A percentile compares a stretch with the other conserved stretches of the same genome.
Evolutionary conservation across 2,888 invertebrate genomes (phyloP).

Genomic region (Malthinus flaveolus): DNA sequence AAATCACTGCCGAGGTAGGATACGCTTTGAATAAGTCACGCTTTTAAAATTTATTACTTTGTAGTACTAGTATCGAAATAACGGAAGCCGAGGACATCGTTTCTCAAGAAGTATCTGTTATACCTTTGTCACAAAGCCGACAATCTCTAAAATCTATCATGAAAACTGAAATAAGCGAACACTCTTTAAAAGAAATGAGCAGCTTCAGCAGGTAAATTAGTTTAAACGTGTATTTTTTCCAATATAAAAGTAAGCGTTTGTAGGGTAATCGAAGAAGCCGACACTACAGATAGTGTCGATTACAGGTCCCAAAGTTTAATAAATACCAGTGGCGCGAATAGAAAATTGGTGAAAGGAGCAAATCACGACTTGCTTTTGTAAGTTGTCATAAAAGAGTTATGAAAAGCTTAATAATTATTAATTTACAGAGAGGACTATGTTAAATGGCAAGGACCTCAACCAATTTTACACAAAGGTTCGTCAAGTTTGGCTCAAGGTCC

Average conservation of each 20-base stretch:
- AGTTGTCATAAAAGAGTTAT: slow-evolving; percentile 49
- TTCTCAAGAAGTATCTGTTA: slow-evolving; percentile 12
- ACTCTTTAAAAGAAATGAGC: slow-evolving; percentile 35
- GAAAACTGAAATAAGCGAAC: slow-evolving; percentile 46
- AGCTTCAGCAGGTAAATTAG: slow-evolving; percentile 41
- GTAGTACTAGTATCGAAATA: slow-evolving; percentile 6
- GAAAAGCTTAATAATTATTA: neutral
- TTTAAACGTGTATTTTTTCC: neutral
- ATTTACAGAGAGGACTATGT: slow-evolving; percentile 75
- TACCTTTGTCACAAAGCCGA: slow-evolving; percentile 50
- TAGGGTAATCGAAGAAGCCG: slow-evolving; percentile 47
- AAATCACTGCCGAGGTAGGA: slow-evolving; percentile 1
- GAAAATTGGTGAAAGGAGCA: slow-evolving; percentile 73
- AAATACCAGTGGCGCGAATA: slow-evolving; percentile 70
- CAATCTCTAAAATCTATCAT: slow-evolving; percentile 51
- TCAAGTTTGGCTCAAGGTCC: slow-evolving; percentile 60
- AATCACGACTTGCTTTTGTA: slow-evolving; percentile 78
- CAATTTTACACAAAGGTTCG: slow-evolving; percentile 60
- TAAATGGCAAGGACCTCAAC: slow-evolving; percentile 82
- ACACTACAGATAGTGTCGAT: slow-evolving; percentile 51
- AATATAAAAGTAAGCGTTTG: neutral
- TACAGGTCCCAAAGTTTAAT: slow-evolving; percentile 64
- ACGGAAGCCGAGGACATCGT: slow-evolving; percentile 2
- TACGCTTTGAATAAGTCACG: neutral
- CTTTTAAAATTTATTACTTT: neutral